A percentile compares a stretch with the other conserved stretches of the same genome.
Conservation (phyloP, 2,888 invertebrate species). For the Mythimna ferrago region DNA sequence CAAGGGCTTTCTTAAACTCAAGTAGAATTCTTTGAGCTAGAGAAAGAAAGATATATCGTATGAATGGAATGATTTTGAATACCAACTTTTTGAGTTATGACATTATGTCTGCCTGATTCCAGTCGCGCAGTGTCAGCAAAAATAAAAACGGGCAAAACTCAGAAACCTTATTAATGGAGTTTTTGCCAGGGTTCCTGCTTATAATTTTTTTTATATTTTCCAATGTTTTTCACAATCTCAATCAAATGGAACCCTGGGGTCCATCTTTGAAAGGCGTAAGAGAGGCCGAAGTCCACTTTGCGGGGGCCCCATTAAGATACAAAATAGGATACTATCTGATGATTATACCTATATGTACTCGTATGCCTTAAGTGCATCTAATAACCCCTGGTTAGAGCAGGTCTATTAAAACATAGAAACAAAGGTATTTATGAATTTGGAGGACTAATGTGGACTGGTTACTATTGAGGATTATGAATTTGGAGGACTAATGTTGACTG, state of each 20-base stretch:
- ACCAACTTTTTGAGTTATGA: neutral
- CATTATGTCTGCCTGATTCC: neutral
- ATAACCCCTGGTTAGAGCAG: too few relatives aligned
- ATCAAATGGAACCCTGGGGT: neutral
- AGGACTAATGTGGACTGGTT: too few relatives aligned
- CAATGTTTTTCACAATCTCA: neutral
- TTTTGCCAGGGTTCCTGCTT: neutral
- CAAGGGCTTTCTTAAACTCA: constrained; percentile 71
- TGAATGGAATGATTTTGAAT: neutral
- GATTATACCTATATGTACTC: too few relatives aligned
- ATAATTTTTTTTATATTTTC: neutral
- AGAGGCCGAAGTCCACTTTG: neutral
- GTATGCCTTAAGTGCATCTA: too few relatives aligned
- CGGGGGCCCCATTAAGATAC: neutral
- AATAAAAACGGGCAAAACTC: neutral
- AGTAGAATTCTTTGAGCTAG: neutral
- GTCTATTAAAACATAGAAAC: too few relatives aligned
- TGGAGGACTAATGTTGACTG: too few relatives aligned
- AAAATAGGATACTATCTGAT: too few relatives aligned
- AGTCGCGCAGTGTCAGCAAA: neutral
- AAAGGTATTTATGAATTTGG: too few relatives aligned
- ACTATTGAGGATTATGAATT: too few relatives aligned
- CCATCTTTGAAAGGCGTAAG: neutral
- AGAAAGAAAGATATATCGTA: neutral
- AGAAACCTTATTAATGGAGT: too few relatives aligned